Evolutionary conservation across 2,113 vertebrate genomes (phyloP), one percentile per base, ranked within the genome.

Genomic region (Anseranas semipalmata): DNA sequence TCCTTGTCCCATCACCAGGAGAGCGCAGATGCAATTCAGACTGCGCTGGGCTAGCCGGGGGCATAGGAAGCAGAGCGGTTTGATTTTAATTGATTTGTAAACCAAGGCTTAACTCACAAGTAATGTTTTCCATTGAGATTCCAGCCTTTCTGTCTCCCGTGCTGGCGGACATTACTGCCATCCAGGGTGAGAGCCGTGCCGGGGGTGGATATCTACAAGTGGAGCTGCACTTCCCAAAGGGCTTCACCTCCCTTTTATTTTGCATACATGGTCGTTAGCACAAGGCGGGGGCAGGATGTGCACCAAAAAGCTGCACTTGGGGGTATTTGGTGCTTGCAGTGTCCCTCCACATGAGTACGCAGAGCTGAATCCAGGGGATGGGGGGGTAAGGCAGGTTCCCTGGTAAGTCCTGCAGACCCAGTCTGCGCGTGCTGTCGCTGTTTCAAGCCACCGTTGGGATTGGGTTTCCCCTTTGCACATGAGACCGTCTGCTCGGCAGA

Each of bases 71-170:
- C 91, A 2, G 0, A 6, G 50, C 27, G 10, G 62, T n/a, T 21
- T 58, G 90, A 65, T 59, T 95, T 92, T 59, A 90, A 91, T 88
- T 88, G 93, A 90, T 96, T 76, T 71, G 59, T 24, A 88, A 86
- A 92, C 56, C 72, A 16, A 80, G 27, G 67, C 68, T 97, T 74
- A 77, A 32, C 93, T 80, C 85, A 16, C 71, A 86, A 91, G 83
- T 22, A 18, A 30, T 35, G 74, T 32, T 74, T 62, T 89, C 60
- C 67, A 41, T 83, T 9, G 3, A 5, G 3, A 56, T 39, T 52
- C 55, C 92, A 90, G 92, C 65, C 83, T 93, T 35, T 35, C 83
- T 88, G 83, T 86, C 92, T 93, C 93, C 85, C 1, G 10, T 50
- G 75, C 48, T 48, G 87, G 62, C 46, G 12, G 91, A 41, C 3